Conservation (phyloP, 53 echinoderm and acorn worm genomes). For the Patiria pectinifera region DNA sequence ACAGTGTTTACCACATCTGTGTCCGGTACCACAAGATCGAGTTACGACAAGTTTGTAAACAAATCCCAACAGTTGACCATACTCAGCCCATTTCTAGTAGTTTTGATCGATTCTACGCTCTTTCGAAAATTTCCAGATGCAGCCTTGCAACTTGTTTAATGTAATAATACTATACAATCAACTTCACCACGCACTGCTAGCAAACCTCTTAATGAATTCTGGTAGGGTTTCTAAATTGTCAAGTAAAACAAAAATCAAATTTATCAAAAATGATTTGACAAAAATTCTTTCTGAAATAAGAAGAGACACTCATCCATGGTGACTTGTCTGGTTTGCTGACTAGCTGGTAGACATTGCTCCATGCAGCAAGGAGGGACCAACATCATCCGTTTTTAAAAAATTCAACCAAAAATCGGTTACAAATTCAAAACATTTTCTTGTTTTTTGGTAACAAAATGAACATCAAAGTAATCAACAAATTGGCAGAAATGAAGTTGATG, state of each 20-base stretch:
- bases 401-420: slow-evolving; percentile 7
- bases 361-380: slow-evolving; percentile 22
- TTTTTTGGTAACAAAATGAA: slow-evolving; percentile 1
- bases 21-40: neutral
- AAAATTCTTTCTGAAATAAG: neutral
- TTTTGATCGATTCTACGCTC: neutral
- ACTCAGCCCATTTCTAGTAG: neutral
- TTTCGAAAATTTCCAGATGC: neutral
- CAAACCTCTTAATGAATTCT: neutral
- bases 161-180: no score
- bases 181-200: neutral
- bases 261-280: neutral
- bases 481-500: slow-evolving; percentile 42
- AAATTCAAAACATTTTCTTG: neutral
- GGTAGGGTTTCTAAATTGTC: neutral
- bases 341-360: slow-evolving; percentile 10
- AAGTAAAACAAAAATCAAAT: neutral
- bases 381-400: neutral
- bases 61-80: no score
- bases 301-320: slow-evolving; percentile 14
- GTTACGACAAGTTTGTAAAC: neutral
- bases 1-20: neutral
- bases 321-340: neutral
- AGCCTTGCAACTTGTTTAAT: no score
- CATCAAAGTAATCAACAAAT: slow-evolving; percentile 9